Evolutionary conservation across 1,140 invertebrate genomes (phyloP).

Genomic region (Tenebrio molitor): DNA sequence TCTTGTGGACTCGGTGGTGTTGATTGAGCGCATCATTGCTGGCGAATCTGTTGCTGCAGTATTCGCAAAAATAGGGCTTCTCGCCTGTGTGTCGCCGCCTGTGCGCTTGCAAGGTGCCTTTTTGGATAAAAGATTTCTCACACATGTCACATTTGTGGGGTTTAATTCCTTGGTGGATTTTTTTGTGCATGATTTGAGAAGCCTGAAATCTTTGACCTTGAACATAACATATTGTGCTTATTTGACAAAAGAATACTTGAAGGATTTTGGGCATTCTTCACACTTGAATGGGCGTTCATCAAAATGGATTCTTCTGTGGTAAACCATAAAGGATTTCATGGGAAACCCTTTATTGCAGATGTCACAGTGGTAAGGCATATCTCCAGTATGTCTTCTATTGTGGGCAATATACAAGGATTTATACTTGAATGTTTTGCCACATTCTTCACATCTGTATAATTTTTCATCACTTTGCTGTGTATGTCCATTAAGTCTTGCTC

Average conservation of each 20-base stretch:
- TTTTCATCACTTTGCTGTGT: no score
- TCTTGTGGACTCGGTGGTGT: not conserved
- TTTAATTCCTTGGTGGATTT: slow-evolving; percentile 62
- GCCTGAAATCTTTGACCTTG: slow-evolving; percentile 56
- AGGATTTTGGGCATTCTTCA: slow-evolving; percentile 59
- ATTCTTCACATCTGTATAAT: no score
- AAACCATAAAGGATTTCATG: not conserved
- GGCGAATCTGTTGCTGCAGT: slow-evolving; percentile 66
- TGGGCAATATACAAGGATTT: slow-evolving; percentile 52
- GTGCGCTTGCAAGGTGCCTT: slow-evolving; percentile 41
- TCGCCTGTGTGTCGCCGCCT: not conserved
- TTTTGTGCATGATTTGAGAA: slow-evolving; percentile 60
- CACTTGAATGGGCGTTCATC: slow-evolving; percentile 58
- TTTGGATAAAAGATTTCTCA: slow-evolving; percentile 73
- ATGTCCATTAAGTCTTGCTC: no score
- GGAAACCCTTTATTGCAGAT: slow-evolving; percentile 36
- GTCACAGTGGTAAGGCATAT: slow-evolving; percentile 51
- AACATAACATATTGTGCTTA: not conserved
- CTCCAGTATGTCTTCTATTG: slow-evolving; percentile 63
- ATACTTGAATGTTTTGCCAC: slow-evolving; percentile 27
- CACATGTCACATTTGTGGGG: slow-evolving; percentile 68
- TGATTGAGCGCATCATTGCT: slow-evolving; percentile 56
- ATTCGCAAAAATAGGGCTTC: slow-evolving; percentile 49
- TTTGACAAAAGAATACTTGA: slow-evolving; percentile 40
- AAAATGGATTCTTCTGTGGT: slow-evolving; percentile 44